phyloP scores from a whole-genome alignment of 2,888 invertebrate species.

The Ophioninae sp. region DNA sequence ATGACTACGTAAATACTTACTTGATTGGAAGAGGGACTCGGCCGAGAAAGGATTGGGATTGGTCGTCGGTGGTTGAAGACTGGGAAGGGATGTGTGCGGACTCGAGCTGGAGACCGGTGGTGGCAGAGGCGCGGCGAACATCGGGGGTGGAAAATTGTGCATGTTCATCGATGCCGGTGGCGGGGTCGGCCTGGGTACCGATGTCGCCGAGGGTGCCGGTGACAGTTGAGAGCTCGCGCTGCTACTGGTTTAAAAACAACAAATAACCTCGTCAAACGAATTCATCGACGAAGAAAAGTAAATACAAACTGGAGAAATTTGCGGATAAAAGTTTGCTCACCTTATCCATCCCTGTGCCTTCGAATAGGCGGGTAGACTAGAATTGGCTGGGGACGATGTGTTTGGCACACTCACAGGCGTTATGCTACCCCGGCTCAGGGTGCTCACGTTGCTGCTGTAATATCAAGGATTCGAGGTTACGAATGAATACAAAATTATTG shows the following conservation, averaged over 20 bases:
- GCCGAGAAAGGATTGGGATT: conserved; percentile 94
- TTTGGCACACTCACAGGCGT: conserved; percentile 84
- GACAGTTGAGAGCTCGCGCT: conserved; percentile 80
- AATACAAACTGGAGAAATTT: background rate
- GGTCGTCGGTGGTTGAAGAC: conserved; percentile 80
- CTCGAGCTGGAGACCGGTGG: conserved; percentile 80
- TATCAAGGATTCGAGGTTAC: conserved; percentile 9
- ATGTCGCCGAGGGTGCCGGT: conserved; percentile 81
- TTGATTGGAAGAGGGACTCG: conserved; percentile 93
- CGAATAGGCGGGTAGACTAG: conserved; percentile 84
- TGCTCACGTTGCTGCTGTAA: conserved; percentile 91
- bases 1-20: conserved; percentile 83
- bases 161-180: conserved; percentile 83
- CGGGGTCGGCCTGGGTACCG: conserved; percentile 83
- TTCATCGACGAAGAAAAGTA: background rate
- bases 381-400: conserved; percentile 82
- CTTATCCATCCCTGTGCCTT: conserved; percentile 81
- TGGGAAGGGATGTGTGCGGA: conserved; percentile 78
- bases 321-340: conserved; percentile 64
- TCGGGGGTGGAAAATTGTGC: conserved; percentile 85
- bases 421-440: conserved; percentile 88
- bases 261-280: background rate
- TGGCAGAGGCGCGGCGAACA: conserved; percentile 87
- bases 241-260: conserved; percentile 69
- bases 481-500: background rate